These are phyloP conservation scores for Actias luna DNA, from an alignment of 2,888 invertebrate species.

Conservation along the genomic window DNA sequence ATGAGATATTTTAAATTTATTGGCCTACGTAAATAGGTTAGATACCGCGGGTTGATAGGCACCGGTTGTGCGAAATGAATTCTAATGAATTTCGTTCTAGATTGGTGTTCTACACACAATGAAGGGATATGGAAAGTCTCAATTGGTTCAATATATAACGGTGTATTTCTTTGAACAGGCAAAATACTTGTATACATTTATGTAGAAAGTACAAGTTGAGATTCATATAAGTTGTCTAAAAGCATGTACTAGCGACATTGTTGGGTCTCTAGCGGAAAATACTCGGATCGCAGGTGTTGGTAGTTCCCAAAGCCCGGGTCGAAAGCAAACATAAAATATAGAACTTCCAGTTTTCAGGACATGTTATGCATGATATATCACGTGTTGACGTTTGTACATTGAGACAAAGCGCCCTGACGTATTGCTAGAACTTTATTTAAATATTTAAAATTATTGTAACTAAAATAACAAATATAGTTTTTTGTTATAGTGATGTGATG, in stretches of 20 bases:
- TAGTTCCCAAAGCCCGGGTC: constrained; percentile 36
- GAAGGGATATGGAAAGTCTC: background rate
- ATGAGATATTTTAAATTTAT: constrained; percentile 29
- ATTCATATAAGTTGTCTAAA: constrained; percentile 28
- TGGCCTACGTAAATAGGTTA: constrained; percentile 42
- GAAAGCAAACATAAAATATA: constrained; percentile 62
- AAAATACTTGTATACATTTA: background rate
- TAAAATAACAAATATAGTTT: background rate
- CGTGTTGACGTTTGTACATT: constrained; percentile 45
- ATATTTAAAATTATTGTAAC: background rate
- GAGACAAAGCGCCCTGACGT: constrained; percentile 32
- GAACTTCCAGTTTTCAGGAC: constrained; percentile 51
- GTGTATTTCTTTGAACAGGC: background rate
- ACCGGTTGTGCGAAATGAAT: constrained; percentile 47
- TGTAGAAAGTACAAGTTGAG: background rate
- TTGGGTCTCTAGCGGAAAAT: constrained; percentile 20
- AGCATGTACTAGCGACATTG: constrained; percentile 33
- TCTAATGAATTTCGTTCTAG: constrained; percentile 46
- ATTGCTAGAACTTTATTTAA: constrained; percentile 7
- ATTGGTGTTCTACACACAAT: constrained; percentile 19
- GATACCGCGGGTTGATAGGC: constrained; percentile 41
- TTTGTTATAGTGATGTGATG: too few species aligned
- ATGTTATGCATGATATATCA: constrained; percentile 63
- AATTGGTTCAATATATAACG: background rate
- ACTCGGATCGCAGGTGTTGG: constrained; percentile 52